Percentiles rank a stretch among this genome's conserved stretches.
These are phyloP conservation scores for Mesoclemmys tuberculata DNA, from an alignment of 2,113 vertebrate species.

Conservation along the genomic window DNA sequence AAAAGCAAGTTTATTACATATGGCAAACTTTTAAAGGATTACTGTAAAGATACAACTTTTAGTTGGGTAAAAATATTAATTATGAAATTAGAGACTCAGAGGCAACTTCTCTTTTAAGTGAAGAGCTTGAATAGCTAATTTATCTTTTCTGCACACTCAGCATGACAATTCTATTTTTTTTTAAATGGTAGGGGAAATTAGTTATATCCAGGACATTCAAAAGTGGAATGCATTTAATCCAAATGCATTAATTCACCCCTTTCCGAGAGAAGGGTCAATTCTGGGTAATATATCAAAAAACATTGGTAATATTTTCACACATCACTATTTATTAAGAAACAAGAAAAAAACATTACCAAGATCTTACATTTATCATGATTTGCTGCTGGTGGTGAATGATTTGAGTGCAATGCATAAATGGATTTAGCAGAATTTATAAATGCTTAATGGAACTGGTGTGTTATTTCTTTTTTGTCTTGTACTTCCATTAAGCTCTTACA, in stretches of 20 bases:
- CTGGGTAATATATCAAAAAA: not conserved
- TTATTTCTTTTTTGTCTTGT: fast-evolving
- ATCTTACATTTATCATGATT: not conserved
- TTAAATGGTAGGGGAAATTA: not conserved
- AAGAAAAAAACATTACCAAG: not conserved
- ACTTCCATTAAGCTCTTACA: not conserved
- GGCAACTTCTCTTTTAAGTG: too few species aligned
- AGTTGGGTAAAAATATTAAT: too few species aligned
- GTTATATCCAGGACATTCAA: not conserved
- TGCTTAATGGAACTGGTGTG: not conserved
- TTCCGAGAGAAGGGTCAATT: not conserved
- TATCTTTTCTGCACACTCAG: not conserved
- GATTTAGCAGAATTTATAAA: not conserved
- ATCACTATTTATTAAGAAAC: not conserved
- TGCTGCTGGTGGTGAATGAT: not conserved
- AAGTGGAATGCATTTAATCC: not conserved
- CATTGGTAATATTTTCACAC: not conserved
- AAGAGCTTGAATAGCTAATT: not conserved
- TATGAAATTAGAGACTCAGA: too few species aligned
- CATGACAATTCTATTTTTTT: not conserved
- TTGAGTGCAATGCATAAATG: not conserved
- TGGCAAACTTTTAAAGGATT: not conserved
- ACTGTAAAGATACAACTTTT: not conserved
- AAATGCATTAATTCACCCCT: not conserved
- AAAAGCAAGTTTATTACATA: not conserved